A percentile compares a stretch with the other conserved stretches of the same genome.
Evolutionary conservation across 2,797 vertebrate species (phyloP).

Genomic region (Semotilus atromaculatus): DNA sequence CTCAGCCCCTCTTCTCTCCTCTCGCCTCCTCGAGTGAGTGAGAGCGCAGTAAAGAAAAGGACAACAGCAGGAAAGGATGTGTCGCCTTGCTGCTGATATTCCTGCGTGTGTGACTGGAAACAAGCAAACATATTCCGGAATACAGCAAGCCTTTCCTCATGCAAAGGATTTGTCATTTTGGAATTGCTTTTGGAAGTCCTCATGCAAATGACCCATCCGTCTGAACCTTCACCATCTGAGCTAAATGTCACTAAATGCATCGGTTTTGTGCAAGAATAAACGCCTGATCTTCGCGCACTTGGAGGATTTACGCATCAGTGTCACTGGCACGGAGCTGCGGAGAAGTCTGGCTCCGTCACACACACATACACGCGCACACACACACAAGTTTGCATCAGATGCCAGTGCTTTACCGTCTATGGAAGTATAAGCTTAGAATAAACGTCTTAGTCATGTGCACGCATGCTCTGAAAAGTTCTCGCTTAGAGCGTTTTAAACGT

Average conservation of each 20-base stretch:
- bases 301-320: slow-evolving; percentile 15
- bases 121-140: slow-evolving; percentile 9
- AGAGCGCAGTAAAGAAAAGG: slow-evolving; percentile 42
- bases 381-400: not conserved
- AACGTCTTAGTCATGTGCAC: slow-evolving; percentile 16
- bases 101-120: slow-evolving; percentile 8
- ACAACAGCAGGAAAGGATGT: slow-evolving; percentile 42
- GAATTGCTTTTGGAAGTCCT: slow-evolving; percentile 4
- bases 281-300: not conserved
- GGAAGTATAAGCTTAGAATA: slow-evolving; percentile 1
- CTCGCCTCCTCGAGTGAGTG: slow-evolving; percentile 24
- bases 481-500: not conserved
- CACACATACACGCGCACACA: not conserved
- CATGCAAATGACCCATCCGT: not conserved
- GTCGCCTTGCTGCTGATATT: slow-evolving; percentile 5
- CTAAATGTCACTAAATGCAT: not conserved
- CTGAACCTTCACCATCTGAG: not conserved
- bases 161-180: slow-evolving; percentile 1
- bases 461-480: slow-evolving; percentile 2
- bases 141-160: not conserved
- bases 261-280: slow-evolving; percentile 10
- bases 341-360: slow-evolving; percentile 5
- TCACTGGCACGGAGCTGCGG: slow-evolving; percentile 4
- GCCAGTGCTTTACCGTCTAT: not conserved
- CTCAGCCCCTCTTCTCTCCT: slow-evolving; percentile 34